These are phyloP conservation scores for Rosalia funebris DNA, from an alignment of 2,888 invertebrate genomes.

Conservation along the genomic window DNA sequence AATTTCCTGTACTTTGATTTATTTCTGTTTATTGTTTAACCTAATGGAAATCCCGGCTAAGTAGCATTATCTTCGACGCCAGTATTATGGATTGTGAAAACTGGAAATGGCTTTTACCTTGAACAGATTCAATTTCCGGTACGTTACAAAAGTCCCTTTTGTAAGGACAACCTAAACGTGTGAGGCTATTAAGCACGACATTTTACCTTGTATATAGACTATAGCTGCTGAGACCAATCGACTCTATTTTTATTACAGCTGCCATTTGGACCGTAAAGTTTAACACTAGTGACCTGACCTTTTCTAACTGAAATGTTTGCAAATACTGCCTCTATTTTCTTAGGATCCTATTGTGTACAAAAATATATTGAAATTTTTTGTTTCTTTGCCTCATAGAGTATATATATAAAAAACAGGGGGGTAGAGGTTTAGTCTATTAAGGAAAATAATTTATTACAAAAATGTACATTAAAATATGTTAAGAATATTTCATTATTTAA, in stretches of 20 bases:
- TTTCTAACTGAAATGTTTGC: too few species aligned
- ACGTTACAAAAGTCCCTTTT: conserved; percentile 33
- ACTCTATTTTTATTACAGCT: neutral
- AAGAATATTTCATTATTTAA: too few species aligned
- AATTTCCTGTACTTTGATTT: conserved; percentile 19
- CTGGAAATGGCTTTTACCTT: conserved; percentile 38
- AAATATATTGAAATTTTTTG: too few species aligned
- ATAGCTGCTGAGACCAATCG: conserved; percentile 2
- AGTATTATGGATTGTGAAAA: conserved; percentile 29
- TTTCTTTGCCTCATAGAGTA: too few species aligned
- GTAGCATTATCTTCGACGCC: conserved; percentile 5
- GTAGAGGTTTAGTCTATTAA: too few species aligned
- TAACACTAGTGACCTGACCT: too few species aligned
- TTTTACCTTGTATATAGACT: conserved; percentile 13
- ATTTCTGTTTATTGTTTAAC: conserved; percentile 19
- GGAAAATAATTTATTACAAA: too few species aligned
- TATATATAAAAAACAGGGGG: too few species aligned
- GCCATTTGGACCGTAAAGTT: neutral
- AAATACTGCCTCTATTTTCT: too few species aligned
- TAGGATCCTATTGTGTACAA: too few species aligned
- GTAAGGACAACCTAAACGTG: conserved; percentile 24
- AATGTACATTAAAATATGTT: too few species aligned
- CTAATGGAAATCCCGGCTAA: conserved; percentile 16
- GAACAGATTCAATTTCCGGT: conserved; percentile 44
- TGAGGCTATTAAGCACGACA: conserved; percentile 20